phyloP scores from a whole-genome alignment of 2,113 vertebrate species.

The Cyphomyrus plagiostoma region DNA sequence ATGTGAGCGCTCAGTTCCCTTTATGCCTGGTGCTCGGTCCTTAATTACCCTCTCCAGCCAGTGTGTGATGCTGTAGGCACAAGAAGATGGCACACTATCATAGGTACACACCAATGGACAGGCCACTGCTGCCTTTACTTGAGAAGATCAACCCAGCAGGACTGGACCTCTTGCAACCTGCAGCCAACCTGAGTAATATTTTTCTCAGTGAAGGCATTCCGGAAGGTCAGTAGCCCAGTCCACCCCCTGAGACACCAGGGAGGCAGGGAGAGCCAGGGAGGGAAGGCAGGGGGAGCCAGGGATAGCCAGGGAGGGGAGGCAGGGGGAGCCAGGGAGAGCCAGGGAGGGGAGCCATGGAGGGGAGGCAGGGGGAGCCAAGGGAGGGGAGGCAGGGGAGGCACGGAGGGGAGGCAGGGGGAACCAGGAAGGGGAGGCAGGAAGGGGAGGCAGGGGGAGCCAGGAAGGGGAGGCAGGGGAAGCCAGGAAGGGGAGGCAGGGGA shows the following conservation, averaged over 20 bases:
- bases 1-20: background rate
- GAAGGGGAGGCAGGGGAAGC: background rate
- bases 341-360: background rate
- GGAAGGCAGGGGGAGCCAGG: too few relatives aligned
- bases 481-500: background rate
- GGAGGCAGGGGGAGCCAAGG: background rate
- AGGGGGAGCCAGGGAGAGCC: background rate
- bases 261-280: background rate
- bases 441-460: background rate
- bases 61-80: background rate
- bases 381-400: background rate
- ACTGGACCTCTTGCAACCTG: background rate
- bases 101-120: background rate
- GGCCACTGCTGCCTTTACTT: background rate
- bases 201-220: background rate
- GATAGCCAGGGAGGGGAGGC: background rate
- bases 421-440: accelerated
- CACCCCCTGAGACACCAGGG: background rate
- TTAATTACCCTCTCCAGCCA: background rate
- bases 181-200: background rate
- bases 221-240: background rate
- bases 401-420: background rate
- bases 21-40: background rate
- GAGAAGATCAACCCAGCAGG: background rate
- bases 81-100: background rate